phyloP scores from a whole-genome alignment of 1,140 invertebrate species.

The Pseudomyrmex pallidus region DNA sequence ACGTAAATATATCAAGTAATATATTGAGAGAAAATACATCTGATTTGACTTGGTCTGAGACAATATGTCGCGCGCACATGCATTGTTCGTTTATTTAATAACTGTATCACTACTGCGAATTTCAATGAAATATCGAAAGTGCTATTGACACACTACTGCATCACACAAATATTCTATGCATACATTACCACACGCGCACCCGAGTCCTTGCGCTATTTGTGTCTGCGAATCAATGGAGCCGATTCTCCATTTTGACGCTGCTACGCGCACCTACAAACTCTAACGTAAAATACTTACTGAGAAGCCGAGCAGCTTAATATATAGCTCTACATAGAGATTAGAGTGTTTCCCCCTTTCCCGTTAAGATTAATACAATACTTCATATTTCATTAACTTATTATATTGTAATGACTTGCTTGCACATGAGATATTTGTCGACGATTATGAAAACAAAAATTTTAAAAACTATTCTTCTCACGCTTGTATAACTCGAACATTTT shows the following conservation, averaged over 20 bases:
- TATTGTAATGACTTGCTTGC: too few species aligned
- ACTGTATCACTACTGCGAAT: neutral
- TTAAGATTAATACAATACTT: slow-evolving; percentile 1
- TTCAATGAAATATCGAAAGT: slow-evolving; percentile 30
- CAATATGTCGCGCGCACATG: neutral
- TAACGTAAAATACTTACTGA: slow-evolving; percentile 1
- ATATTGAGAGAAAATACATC: neutral
- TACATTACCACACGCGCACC: slow-evolving; percentile 12
- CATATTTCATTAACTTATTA: neutral
- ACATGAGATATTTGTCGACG: too few species aligned
- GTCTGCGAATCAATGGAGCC: slow-evolving; percentile 36
- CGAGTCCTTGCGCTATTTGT: slow-evolving; percentile 41
- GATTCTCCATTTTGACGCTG: slow-evolving; percentile 19
- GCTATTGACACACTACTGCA: neutral
- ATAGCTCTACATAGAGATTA: neutral
- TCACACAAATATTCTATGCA: slow-evolving; percentile 20
- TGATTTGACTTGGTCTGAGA: neutral
- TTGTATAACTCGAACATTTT: too few species aligned
- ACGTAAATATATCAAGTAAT: too few species aligned
- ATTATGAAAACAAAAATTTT: too few species aligned
- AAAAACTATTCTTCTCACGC: too few species aligned
- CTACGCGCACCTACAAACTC: neutral
- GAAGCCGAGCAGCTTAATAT: neutral
- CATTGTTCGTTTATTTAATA: neutral
- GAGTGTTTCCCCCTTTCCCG: neutral